Conservation (phyloP, 2,888 invertebrate species). For the Busseola fusca region DNA sequence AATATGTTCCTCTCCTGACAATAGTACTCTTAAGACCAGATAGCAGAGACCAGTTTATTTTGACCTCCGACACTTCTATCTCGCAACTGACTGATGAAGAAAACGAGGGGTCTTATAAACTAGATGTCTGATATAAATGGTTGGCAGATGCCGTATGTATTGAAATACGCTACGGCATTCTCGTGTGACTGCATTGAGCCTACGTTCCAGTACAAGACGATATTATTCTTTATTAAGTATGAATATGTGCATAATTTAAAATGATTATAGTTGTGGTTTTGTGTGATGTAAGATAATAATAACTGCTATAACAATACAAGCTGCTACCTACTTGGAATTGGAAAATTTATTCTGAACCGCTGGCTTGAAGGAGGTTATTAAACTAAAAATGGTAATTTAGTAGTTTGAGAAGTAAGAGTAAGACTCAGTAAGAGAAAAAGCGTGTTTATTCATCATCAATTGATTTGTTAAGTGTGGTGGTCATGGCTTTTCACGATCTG, state of each 20-base stretch:
- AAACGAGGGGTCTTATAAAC: constrained; percentile 34
- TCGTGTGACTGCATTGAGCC: constrained; percentile 64
- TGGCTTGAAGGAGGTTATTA: neutral
- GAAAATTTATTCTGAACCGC: neutral
- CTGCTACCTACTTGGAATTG: neutral
- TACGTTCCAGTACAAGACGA: constrained; percentile 35
- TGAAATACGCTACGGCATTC: constrained; percentile 73
- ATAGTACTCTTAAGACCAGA: constrained; percentile 57
- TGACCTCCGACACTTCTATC: constrained; percentile 40
- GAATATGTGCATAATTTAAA: constrained; percentile 40
- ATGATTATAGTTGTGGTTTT: constrained; percentile 22
- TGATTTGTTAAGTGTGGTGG: neutral
- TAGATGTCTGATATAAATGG: constrained; percentile 70
- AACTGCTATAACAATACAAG: neutral
- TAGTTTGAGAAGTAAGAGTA: neutral
- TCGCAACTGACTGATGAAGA: constrained; percentile 25
- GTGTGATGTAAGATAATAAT: constrained; percentile 12
- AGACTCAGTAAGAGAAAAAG: neutral
- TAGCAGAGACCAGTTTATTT: constrained; percentile 44
- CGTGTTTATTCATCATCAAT: neutral
- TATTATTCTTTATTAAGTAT: constrained; percentile 51
- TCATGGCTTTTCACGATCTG: neutral
- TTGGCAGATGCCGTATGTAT: constrained; percentile 71
- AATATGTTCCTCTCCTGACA: constrained; percentile 67
- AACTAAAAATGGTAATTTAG: neutral